Evolutionary conservation across 2,113 vertebrate genomes (phyloP).

Genomic region (Microtus pennsylvanicus): DNA sequence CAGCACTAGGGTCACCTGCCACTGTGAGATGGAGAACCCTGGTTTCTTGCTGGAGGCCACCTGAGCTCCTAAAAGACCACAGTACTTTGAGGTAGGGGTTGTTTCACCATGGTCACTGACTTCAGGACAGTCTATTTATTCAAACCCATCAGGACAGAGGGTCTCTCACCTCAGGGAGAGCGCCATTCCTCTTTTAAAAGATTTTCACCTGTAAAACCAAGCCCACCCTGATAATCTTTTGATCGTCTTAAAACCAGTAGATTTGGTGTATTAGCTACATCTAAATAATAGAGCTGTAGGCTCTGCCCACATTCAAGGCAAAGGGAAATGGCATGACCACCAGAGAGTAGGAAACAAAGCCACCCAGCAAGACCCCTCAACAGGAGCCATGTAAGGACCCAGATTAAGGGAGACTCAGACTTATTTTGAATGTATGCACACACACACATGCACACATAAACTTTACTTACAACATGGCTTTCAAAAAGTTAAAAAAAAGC

Average conservation of each 20-base stretch:
- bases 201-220: background rate
- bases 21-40: background rate
- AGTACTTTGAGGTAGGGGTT: background rate
- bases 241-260: background rate
- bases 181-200: background rate
- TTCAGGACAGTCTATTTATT: conserved; percentile 13
- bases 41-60: background rate
- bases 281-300: background rate
- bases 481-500: background rate
- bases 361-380: background rate
- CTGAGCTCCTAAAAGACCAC: background rate
- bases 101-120: background rate
- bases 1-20: background rate
- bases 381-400: background rate
- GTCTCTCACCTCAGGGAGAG: background rate
- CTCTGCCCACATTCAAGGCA: background rate
- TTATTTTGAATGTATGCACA: background rate
- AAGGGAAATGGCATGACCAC: background rate
- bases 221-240: background rate
- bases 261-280: background rate
- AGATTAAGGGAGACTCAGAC: background rate
- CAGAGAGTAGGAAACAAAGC: no score
- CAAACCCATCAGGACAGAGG: background rate
- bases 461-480: conserved; percentile 17
- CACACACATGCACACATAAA: background rate